phyloP scores from a whole-genome alignment of 2,113 vertebrate species.

The Pterocles gutturalis region DNA sequence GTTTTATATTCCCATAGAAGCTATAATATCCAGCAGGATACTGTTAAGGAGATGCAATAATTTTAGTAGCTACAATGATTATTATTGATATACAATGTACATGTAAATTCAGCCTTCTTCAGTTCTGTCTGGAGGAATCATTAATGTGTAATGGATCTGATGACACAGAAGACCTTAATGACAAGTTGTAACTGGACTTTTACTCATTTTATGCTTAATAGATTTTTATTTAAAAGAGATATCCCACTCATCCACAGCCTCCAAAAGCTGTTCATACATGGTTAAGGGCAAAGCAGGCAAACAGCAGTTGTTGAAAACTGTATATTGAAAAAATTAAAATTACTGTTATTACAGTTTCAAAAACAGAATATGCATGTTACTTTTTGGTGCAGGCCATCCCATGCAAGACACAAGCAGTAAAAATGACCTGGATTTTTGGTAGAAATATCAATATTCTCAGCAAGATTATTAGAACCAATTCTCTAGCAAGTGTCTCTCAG shows the following conservation, averaged over 20 bases:
- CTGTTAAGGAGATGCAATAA: background rate
- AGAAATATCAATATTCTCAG: background rate
- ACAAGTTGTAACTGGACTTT: background rate
- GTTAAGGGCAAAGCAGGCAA: background rate
- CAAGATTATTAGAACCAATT: background rate
- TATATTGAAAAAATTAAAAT: background rate
- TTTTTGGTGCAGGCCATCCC: background rate
- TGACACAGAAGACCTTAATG: background rate
- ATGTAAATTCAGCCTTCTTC: background rate
- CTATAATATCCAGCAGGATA: background rate
- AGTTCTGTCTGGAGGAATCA: background rate
- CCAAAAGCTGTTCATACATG: background rate
- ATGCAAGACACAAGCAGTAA: background rate
- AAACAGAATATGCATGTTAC: background rate
- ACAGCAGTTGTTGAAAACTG: background rate
- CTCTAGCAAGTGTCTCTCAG: rapidly evolving
- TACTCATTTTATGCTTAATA: background rate
- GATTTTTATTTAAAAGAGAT: constrained; percentile 19
- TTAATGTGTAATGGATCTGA: background rate
- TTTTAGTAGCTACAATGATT: background rate
- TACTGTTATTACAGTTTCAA: background rate
- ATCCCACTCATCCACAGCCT: background rate
- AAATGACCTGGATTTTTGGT: background rate
- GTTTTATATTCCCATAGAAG: constrained; percentile 31
- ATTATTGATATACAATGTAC: background rate